Percentiles rank a stretch among this genome's conserved stretches.
phyloP scores from a whole-genome alignment of 1,140 invertebrate genomes.

The Aphelenchoides besseyi region DNA sequence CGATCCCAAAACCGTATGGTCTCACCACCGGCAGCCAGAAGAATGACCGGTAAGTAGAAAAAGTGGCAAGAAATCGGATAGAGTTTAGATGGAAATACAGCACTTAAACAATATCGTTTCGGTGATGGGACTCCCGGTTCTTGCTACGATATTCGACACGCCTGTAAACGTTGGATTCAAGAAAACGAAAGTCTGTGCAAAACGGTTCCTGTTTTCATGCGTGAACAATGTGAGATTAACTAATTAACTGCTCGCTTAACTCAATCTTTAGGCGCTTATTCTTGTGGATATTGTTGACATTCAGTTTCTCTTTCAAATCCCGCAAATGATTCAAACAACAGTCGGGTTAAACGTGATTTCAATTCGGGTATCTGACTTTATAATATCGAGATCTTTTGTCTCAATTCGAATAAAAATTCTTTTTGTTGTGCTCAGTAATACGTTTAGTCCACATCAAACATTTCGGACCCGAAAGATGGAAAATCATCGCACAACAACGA shows the following conservation, averaged over 20 bases:
- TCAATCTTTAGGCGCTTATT: not conserved
- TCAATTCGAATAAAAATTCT: not conserved
- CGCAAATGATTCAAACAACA: no score
- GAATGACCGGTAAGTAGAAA: not conserved
- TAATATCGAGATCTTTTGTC: not conserved
- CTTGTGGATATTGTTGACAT: constrained; percentile 14
- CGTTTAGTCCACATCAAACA: not conserved
- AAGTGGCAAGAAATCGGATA: constrained; percentile 1
- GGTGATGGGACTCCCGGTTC: constrained; percentile 54
- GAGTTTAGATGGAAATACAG: not conserved
- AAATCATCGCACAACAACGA: not conserved
- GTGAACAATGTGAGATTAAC: constrained; percentile 41
- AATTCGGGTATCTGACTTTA: no score
- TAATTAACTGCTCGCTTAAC: not conserved
- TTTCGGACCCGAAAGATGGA: not conserved
- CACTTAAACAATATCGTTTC: constrained; percentile 43
- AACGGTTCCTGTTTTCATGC: constrained; percentile 59
- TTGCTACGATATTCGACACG: constrained; percentile 55
- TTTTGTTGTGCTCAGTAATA: not conserved
- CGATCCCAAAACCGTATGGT: constrained; percentile 19
- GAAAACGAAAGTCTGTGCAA: constrained; percentile 56
- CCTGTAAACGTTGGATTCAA: constrained; percentile 58
- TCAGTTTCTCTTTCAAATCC: no score
- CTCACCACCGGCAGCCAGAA: constrained; percentile 14
- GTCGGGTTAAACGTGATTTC: no score